These are phyloP conservation scores for Sitta carolinensis DNA, from an alignment of 2,797 vertebrate species.

Conservation along the genomic window DNA sequence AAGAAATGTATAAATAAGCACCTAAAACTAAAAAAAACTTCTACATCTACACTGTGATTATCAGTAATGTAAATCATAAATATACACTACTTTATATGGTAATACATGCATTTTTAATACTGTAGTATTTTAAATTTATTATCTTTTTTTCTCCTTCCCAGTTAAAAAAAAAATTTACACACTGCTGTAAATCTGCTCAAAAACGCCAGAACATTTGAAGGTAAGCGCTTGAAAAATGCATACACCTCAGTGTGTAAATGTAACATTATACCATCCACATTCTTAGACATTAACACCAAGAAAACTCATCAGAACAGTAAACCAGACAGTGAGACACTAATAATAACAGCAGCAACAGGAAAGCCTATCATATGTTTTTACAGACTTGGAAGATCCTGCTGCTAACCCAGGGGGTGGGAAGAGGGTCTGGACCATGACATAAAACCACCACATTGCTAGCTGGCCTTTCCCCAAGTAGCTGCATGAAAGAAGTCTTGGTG, in stretches of 20 bases:
- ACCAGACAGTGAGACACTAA: conserved; percentile 11
- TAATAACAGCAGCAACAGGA: neutral
- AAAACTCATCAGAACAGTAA: conserved; percentile 1
- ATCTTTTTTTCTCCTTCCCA: neutral
- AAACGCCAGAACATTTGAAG: neutral
- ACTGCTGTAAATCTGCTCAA: neutral
- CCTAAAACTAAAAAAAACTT: neutral
- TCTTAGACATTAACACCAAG: neutral
- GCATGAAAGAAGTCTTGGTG: conserved; percentile 70
- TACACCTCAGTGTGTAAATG: neutral
- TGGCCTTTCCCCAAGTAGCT: conserved; percentile 68
- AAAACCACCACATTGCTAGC: conserved; percentile 56
- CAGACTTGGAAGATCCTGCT: conserved; percentile 36
- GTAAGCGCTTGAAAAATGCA: neutral
- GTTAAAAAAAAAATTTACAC: accelerated
- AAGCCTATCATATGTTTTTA: conserved; percentile 16
- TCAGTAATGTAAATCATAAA: neutral
- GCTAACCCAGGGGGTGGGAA: conserved; percentile 11
- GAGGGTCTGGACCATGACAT: conserved; percentile 36
- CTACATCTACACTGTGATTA: neutral
- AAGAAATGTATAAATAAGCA: neutral
- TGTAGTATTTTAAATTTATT: neutral
- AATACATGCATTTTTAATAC: neutral
- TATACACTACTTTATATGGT: neutral
- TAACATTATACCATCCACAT: neutral